Evolutionary conservation across 2,113 vertebrate species (phyloP).

Genomic region (Alligator sinensis): DNA sequence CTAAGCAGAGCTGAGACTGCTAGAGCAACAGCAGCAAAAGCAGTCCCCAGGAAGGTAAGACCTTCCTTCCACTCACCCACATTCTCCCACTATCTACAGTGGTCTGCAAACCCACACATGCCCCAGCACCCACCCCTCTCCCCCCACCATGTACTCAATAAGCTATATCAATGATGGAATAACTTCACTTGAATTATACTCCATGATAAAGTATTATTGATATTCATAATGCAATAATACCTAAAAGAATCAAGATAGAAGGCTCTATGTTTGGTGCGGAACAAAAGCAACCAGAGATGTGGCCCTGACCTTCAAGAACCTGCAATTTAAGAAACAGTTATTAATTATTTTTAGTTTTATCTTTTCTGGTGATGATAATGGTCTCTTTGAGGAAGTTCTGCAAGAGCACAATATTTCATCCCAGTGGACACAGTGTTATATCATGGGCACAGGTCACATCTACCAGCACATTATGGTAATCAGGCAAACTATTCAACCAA

Average conservation of each 20-base stretch:
- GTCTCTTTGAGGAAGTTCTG: not conserved
- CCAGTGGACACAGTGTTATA: not conserved
- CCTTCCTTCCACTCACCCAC: too few relatives aligned
- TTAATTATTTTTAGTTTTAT: not conserved
- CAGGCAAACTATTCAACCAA: slow-evolving; percentile 10
- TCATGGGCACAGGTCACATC: not conserved
- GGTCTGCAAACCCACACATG: too few relatives aligned
- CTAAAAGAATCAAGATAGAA: not conserved
- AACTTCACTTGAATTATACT: not conserved
- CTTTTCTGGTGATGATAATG: not conserved
- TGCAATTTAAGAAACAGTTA: not conserved
- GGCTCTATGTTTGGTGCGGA: not conserved
- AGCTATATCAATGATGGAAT: not conserved
- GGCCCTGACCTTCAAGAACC: too few relatives aligned
- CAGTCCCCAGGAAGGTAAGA: too few relatives aligned
- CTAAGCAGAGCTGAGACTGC: too few relatives aligned
- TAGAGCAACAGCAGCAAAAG: too few relatives aligned
- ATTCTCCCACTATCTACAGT: too few relatives aligned
- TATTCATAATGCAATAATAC: not conserved
- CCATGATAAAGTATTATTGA: not conserved
- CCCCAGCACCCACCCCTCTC: too few relatives aligned
- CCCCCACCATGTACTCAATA: too few relatives aligned
- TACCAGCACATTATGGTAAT: not conserved
- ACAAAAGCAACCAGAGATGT: not conserved
- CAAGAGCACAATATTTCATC: not conserved